Base-by-base conservation (phyloP, 1,140 invertebrate species). In the Carcinoscorpius rotundicauda region DNA sequence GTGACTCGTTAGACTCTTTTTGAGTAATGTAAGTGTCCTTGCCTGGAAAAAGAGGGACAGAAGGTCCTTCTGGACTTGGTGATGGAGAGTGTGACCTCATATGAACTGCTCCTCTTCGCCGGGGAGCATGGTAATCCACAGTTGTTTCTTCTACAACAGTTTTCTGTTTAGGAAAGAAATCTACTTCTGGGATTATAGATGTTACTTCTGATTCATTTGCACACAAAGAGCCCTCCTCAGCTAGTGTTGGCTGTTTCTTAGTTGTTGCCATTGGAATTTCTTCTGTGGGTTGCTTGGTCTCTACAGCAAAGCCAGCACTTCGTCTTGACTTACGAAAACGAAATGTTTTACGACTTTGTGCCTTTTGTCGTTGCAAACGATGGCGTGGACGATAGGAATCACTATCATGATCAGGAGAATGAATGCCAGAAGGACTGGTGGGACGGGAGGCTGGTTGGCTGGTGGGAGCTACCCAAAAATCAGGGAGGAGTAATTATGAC, bases 331-430 rank as follows among this genome's bases (percentile, higher is more conserved):
- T 66, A 64, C 72, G 51, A 71, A 72, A 68, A 75, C 78, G 67
- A 76, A 97, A 96, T 1, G 93, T 96, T 79, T 91, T 94, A 68
- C 93, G 84, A 74, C 91, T 95, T 76, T 93, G 91, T 29, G 89
- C 92, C 80, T 93, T 94, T 63, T 92, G 88, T 49, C 93, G 81
- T 75, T 97, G 93, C 59, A 97, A 82, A 29, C 91, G 82, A 68
- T 89, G 88, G 69, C 64, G 59, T 49, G 67, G 68, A 48, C 63
- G 10, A 57, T 69, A 64, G 6, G 63, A 48, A 48, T 70, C 68
- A 29, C 29, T 29, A 29, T 29, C 29, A 48, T 63, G 66, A 50
- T 69, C 64, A 48, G 67, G 69, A 51, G 67, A 69, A 51, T 68
- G 67, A 52, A 65, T 62, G 5, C 66, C 67, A 9, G 64, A 64